Evolutionary conservation across 2,888 invertebrate species (phyloP), one percentile per base, ranked within the genome.

Genomic region (Drosophila buzzatii): DNA sequence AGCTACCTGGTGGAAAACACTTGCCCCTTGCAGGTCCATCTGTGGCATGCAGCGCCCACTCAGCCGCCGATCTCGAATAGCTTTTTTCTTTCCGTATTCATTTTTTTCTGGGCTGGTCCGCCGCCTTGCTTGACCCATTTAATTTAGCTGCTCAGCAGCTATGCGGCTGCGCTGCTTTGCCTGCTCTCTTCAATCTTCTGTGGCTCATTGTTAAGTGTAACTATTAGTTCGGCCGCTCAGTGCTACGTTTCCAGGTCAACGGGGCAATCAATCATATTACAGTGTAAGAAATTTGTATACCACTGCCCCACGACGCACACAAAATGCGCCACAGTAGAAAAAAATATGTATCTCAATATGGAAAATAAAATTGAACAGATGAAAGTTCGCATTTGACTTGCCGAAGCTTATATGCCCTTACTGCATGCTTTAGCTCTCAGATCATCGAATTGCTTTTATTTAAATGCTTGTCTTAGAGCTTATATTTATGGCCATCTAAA

Each of bases 241-340:
- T 68, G 79, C 70, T 74, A 69, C 83, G 78, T 91, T 91, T 91
- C 69, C 84, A 90, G 90, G 92, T 91, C 90, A 90, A 81, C 89
- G 79, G 77, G 82, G 83, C 90, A 91, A 90, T 90, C 90, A 91
- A 90, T 90, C 90, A 90, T 90, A 90, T 82, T 84, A 80, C 81
- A 85, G 83, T 88, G 82, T 85, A 82, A 74, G 73, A 86, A 90
- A 86, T 90, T 88, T 90, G 85, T 85, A 84, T 85, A 86, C 62
- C 52, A 51, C 64, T 69, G 72, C 73, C 63, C 63, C 86, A 76
- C 63, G 66, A 72, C 73, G 84, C 71, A 85, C 68, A 74, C 51
- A 68, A 70, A 76, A 61, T 58, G 55, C 66, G 66, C 52, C 44
- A 64, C 62, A 45, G 20, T 3, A 0, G 41, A 8, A 23, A 16